Evolutionary conservation across 2,888 invertebrate species (phyloP).

Genomic region (Tenthredo notha): DNA sequence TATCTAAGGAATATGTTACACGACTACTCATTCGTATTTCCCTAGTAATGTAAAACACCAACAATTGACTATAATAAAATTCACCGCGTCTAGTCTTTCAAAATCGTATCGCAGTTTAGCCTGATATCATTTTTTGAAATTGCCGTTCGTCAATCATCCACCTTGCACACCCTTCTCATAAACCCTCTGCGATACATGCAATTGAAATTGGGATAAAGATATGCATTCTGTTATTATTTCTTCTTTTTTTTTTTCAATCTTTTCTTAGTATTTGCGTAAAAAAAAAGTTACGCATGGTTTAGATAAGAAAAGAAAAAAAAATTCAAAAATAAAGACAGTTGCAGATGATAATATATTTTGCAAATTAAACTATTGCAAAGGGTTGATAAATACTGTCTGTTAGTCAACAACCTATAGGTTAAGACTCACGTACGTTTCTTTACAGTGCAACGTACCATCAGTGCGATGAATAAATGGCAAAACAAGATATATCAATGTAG

Average conservation of each 20-base stretch:
- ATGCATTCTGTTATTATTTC: neutral
- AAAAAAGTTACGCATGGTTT: neutral
- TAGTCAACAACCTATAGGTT: slow-evolving; percentile 27
- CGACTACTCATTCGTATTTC: neutral
- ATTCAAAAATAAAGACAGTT: neutral
- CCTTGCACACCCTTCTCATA: neutral
- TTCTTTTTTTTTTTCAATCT: neutral
- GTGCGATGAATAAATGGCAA: slow-evolving; percentile 70
- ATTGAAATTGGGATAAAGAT: neutral
- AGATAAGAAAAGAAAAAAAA: neutral
- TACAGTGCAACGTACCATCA: slow-evolving; percentile 74
- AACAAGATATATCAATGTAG: slow-evolving; percentile 58
- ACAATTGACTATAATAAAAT: neutral
- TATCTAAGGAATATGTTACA: neutral
- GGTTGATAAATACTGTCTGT: slow-evolving; percentile 39
- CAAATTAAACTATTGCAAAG: neutral
- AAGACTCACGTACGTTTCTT: slow-evolving; percentile 59
- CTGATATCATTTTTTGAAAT: neutral
- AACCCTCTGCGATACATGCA: slow-evolving; percentile 30
- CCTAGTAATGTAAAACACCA: neutral
- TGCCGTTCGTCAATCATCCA: neutral
- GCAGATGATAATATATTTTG: too few species aligned
- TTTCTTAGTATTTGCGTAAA: neutral
- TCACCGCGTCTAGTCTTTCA: neutral
- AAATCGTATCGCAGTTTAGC: neutral